phyloP scores from a whole-genome alignment of 2,797 vertebrate genomes.

The Otolemur crassicaudatus region DNA sequence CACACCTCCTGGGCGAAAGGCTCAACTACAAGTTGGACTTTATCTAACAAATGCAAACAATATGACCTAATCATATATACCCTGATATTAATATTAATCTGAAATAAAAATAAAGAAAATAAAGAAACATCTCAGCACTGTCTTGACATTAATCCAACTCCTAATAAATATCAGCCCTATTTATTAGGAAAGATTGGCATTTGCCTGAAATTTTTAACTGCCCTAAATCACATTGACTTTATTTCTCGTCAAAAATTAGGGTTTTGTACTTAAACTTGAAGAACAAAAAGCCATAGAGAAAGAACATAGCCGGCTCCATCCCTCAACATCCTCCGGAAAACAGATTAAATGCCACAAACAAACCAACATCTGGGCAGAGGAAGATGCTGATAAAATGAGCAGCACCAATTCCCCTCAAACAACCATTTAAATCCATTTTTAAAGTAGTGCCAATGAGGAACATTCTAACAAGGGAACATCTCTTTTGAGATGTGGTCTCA shows the following conservation, averaged over 20 bases:
- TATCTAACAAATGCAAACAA: too few relatives aligned
- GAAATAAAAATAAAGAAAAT: too few relatives aligned
- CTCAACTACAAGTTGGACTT: too few relatives aligned
- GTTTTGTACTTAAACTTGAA: slow-evolving; percentile 56
- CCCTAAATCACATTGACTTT: not conserved
- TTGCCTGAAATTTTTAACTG: not conserved
- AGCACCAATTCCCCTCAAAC: not conserved
- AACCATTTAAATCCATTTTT: slow-evolving; percentile 57
- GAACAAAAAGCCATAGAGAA: slow-evolving; percentile 7
- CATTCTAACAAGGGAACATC: not conserved
- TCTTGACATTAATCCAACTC: not conserved
- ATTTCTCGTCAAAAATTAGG: slow-evolving; percentile 22
- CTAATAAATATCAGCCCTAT: not conserved
- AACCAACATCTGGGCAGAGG: slow-evolving; percentile 48
- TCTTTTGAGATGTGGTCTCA: slow-evolving; percentile 73
- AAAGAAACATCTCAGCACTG: not conserved
- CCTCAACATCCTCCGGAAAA: slow-evolving; percentile 38
- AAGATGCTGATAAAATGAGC: slow-evolving; percentile 33
- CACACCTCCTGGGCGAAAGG: too few relatives aligned
- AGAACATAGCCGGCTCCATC: not conserved
- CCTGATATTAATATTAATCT: too few relatives aligned
- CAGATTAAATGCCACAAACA: slow-evolving; percentile 37
- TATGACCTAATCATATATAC: too few relatives aligned
- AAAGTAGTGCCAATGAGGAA: not conserved
- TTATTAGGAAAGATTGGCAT: not conserved